Percentiles rank a stretch among this genome's conserved stretches.
Evolutionary conservation across 2,797 vertebrate species (phyloP).

Genomic region (Propithecus perrieri): DNA sequence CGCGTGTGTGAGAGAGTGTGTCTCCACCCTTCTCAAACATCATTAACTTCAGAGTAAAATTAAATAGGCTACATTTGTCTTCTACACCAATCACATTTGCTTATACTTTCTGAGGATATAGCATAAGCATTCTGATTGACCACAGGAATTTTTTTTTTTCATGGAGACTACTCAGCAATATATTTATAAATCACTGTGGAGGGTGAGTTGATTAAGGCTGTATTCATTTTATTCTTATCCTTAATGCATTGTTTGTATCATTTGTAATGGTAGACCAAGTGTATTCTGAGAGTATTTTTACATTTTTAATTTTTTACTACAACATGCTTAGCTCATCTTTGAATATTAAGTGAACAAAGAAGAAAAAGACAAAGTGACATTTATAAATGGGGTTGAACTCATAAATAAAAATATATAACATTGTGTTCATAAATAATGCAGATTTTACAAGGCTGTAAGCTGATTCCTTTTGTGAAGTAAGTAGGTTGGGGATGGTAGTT

Average conservation of each 20-base stretch:
- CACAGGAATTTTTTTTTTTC: not conserved
- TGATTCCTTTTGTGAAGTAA: not conserved
- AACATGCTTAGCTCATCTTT: not conserved
- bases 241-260: not conserved
- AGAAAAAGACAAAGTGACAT: not conserved
- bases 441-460: not conserved
- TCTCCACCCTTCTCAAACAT: not conserved
- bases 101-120: not conserved
- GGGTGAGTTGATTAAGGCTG: not conserved
- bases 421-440: slow-evolving; percentile 21
- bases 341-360: slow-evolving; percentile 24
- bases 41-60: not conserved
- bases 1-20: not conserved
- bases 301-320: not conserved
- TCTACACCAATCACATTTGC: not conserved
- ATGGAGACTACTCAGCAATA: not conserved
- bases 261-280: not conserved
- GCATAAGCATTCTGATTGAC: not conserved
- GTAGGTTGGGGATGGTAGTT: not conserved
- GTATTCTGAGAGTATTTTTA: not conserved
- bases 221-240: not conserved
- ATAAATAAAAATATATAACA: not conserved
- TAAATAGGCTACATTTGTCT: not conserved
- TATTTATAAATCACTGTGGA: not conserved
- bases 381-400: slow-evolving; percentile 7